Conservation (phyloP, 2,797 vertebrate genomes). For the Siniperca obscura region DNA sequence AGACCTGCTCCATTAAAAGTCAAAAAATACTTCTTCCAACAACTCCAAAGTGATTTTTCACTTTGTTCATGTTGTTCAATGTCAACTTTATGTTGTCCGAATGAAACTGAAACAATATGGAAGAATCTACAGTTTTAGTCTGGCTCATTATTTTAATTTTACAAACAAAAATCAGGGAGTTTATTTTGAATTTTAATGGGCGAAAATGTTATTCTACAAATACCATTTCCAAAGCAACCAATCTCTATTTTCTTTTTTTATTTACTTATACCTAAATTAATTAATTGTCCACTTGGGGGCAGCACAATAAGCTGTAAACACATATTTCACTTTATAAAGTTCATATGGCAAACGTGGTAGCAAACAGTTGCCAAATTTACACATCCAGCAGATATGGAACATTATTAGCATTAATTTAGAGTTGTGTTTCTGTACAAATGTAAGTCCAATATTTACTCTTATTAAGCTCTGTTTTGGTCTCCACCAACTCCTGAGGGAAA, state of each 20-base stretch:
- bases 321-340: not conserved
- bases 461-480: not conserved
- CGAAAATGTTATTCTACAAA: not conserved
- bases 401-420: not conserved
- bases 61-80: not conserved
- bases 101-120: not conserved
- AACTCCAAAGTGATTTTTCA: not conserved
- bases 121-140: not conserved
- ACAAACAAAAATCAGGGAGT: too few relatives aligned
- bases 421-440: not conserved
- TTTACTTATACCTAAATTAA: fast-evolving
- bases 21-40: not conserved
- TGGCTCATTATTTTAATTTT: not conserved
- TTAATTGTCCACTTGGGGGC: too few relatives aligned
- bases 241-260: not conserved
- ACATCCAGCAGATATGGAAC: not conserved
- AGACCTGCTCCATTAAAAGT: not conserved
- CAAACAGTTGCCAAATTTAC: not conserved
- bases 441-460: fast-evolving
- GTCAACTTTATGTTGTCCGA: too few relatives aligned
- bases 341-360: not conserved
- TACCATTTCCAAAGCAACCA: not conserved
- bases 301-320: too few relatives aligned
- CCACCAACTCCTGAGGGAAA: not conserved
- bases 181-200: not conserved